Conservation (phyloP, 2,888 invertebrate genomes). For the Reticulitermes lucifugus region DNA sequence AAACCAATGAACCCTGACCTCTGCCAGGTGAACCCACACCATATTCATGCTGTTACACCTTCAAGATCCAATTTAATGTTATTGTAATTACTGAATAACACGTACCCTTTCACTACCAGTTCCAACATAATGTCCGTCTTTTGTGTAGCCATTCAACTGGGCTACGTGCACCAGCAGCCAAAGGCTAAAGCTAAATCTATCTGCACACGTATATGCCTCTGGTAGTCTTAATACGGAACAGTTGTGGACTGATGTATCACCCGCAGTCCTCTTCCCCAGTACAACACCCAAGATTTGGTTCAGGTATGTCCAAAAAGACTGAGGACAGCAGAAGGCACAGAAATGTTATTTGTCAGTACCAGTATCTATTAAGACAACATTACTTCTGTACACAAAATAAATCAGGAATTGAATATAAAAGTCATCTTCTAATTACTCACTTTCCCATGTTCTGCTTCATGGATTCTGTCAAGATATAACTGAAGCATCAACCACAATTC, state of each 20-base stretch:
- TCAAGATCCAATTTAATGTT: no score
- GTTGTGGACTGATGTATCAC: not conserved
- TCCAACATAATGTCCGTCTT: conserved; percentile 57
- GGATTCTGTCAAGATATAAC: conserved; percentile 61
- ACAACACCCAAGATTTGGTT: conserved; percentile 43
- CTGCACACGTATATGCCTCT: conserved; percentile 39
- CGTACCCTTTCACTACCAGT: conserved; percentile 56
- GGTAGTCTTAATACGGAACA: conserved; percentile 21
- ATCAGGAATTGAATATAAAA: not conserved
- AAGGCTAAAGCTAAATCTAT: conserved; percentile 42
- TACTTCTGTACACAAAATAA: not conserved
- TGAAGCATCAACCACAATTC: conserved; percentile 70
- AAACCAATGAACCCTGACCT: no score
- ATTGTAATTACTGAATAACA: not conserved
- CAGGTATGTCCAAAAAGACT: conserved; percentile 47
- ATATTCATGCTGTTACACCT: no score
- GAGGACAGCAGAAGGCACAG: not conserved
- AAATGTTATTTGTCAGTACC: not conserved
- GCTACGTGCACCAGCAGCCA: conserved; percentile 48
- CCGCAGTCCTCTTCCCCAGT: not conserved
- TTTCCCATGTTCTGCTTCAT: conserved; percentile 56
- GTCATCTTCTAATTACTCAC: conserved; percentile 50
- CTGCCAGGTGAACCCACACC: no score
- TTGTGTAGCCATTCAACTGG: conserved; percentile 46
- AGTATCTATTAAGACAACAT: not conserved